phyloP scores from a whole-genome alignment of 37 sponge, comb jelly and placozoan genomes.

The Axinella damicornis region DNA sequence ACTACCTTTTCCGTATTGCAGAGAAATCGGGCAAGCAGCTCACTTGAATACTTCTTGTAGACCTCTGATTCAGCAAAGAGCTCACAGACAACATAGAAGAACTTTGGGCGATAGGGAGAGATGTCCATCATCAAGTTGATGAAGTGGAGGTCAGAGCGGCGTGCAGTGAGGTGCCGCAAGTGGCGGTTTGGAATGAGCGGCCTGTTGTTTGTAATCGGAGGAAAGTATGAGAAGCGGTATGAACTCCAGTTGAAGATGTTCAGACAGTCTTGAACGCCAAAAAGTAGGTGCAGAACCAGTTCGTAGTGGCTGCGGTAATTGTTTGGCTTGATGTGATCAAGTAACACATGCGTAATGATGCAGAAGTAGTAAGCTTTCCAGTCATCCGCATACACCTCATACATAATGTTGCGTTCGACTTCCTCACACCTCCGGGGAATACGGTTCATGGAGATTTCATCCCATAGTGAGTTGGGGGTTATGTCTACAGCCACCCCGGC shows the following conservation, averaged over 20 bases:
- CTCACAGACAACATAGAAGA: neutral
- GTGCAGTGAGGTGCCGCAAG: neutral
- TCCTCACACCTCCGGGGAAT: neutral
- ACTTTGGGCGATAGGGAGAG: neutral
- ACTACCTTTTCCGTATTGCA: neutral
- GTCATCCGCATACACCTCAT: neutral
- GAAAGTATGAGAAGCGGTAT: neutral
- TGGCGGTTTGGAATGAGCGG: neutral
- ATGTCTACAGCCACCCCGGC: neutral
- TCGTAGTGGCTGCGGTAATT: conserved; percentile 5
- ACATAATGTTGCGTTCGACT: conserved; percentile 4
- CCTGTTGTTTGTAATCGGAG: neutral
- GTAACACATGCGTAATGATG: neutral
- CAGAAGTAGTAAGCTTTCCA: neutral
- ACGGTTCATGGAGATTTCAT: neutral
- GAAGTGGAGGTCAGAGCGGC: neutral
- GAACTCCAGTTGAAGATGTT: neutral
- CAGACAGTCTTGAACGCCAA: neutral
- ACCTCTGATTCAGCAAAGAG: neutral
- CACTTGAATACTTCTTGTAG: neutral
- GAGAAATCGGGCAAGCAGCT: neutral
- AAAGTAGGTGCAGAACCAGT: neutral
- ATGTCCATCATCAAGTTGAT: neutral
- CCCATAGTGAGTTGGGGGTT: neutral
- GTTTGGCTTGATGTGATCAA: neutral